Conservation (phyloP, 2,113 vertebrate genomes). For the Phyllostomus discolor region DNA sequence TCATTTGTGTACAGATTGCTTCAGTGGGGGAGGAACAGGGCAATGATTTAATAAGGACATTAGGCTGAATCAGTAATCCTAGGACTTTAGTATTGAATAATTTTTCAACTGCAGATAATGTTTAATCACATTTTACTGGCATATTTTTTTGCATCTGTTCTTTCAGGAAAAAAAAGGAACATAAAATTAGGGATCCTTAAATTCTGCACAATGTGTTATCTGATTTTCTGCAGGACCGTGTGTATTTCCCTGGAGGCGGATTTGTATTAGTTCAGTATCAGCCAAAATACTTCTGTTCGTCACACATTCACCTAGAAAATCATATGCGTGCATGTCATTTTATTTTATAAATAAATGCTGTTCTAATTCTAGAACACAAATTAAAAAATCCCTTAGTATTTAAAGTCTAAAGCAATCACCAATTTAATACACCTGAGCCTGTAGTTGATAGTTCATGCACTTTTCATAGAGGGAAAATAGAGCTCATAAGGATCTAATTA, state of each 20-base stretch:
- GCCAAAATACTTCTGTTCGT: neutral
- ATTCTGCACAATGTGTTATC: neutral
- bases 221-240: neutral
- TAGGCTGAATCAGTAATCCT: neutral
- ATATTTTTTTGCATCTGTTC: neutral
- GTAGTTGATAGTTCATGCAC: neutral
- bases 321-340: neutral
- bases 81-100: neutral
- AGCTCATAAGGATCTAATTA: neutral
- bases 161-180: neutral
- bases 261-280: neutral
- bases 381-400: neutral
- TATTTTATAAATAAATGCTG: slow-evolving; percentile 6
- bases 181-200: neutral
- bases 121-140: neutral
- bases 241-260: neutral
- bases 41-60: slow-evolving; percentile 5
- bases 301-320: slow-evolving; percentile 18
- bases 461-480: neutral
- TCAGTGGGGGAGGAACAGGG: neutral
- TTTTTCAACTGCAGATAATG: neutral
- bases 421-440: neutral
- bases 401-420: slow-evolving; percentile 1
- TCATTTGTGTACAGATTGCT: neutral
- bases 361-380: neutral